Base-by-base conservation (phyloP, 2,797 vertebrate species). In the Chaetophractus vellerosus region DNA sequence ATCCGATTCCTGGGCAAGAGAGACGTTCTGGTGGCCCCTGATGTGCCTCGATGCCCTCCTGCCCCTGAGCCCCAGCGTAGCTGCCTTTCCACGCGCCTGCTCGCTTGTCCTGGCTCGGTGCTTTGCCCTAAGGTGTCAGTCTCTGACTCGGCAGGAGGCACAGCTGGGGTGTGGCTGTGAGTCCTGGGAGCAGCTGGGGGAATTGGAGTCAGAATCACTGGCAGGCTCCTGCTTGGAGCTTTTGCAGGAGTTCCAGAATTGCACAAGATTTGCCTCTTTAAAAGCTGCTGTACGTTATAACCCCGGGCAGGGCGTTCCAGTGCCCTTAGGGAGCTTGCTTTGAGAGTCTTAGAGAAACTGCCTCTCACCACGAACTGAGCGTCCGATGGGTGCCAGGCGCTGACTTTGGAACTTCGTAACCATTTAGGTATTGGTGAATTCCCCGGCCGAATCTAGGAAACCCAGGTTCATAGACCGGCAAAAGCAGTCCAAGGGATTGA, bases 381-480 rank as follows among this genome's bases (percentile, higher is more conserved):
- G 18, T 2, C 59, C 7, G 18, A 50, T 7, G 31, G 0, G 2
- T 6, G 59, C 50, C 5, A 19, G 57, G 45, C 5, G 1, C 33
- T 9, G 19, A 52, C 50, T 31, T 24, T 14, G n/a, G 45, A 2
- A 6, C 76, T 55, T 87, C 0, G 28, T 4, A 2, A 59, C 87
- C 68, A 24, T 19, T 24, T 0, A 0, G 74, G 68, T 18, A 6
- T 71, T 23, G 38, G 38, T 21, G 61, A 74, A 45, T 81, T 89
- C 71, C 66, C 80, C 33, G 12, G 75, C 12, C 63, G 78, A 74
- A 28, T 59, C 55, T 21, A 78, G 69, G 94, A 88, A 57, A 75
- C 26, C 48, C 36, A 33, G 50, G 36, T 74, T 74, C 64, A 0
- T 0, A 57, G 36, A 80, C 33, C 59, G 50, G 59, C 31, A 28